These are phyloP conservation scores for Mylabris phalerata DNA, from an alignment of 1,140 invertebrate species.

Conservation along the genomic window DNA sequence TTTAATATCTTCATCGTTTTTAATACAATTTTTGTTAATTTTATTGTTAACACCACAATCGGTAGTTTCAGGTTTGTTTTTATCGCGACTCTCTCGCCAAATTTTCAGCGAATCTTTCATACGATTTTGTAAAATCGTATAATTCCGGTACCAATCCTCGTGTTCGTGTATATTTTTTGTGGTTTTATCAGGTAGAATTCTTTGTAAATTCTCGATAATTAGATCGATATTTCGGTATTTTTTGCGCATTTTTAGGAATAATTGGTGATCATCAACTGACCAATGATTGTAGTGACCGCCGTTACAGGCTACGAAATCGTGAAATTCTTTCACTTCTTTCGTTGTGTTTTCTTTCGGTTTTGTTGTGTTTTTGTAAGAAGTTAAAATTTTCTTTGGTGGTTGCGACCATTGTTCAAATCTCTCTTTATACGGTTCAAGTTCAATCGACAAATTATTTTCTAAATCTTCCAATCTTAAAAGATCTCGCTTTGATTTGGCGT, in stretches of 20 bases:
- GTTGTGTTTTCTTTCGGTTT: conserved; percentile 17
- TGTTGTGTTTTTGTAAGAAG: conserved; percentile 34
- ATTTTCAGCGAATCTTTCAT: conserved; percentile 44
- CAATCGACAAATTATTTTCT: conserved; percentile 35
- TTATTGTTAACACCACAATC: background rate
- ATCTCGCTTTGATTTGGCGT: conserved; percentile 35
- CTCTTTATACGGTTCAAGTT: conserved; percentile 29
- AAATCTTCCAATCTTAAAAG: conserved; percentile 28
- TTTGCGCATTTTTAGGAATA: conserved; percentile 44
- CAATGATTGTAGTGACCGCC: conserved; percentile 46
- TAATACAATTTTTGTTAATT: conserved; percentile 1
- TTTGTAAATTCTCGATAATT: conserved; percentile 26
- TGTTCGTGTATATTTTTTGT: conserved; percentile 40
- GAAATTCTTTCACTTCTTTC: conserved; percentile 43
- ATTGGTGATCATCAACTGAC: conserved; percentile 46
- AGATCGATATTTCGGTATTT: conserved; percentile 39
- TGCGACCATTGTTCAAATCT: conserved; percentile 30
- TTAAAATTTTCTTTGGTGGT: conserved; percentile 34
- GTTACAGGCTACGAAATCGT: conserved; percentile 43
- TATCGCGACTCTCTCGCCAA: conserved; percentile 36
- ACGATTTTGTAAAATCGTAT: conserved; percentile 38
- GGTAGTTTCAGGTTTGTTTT: conserved; percentile 30
- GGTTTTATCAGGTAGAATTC: conserved; percentile 31
- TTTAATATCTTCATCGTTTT: conserved; percentile 10
- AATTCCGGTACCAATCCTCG: conserved; percentile 45